phyloP scores from a whole-genome alignment of 2,113 vertebrate species.

The Grammomys surdaster region DNA sequence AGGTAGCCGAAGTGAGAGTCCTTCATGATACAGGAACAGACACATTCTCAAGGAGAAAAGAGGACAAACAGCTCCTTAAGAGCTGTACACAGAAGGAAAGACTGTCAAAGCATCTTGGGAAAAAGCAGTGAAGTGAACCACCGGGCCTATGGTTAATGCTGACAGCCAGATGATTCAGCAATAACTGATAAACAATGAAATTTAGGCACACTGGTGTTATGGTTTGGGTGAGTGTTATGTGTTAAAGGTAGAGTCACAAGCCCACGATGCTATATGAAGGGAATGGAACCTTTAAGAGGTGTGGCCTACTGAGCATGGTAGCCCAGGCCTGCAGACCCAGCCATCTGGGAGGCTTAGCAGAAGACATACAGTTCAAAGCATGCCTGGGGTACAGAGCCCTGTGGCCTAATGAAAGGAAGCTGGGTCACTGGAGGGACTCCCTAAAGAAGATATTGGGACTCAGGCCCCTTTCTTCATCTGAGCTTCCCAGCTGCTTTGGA shows the following conservation, averaged over 20 bases:
- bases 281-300: neutral
- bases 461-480: neutral
- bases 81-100: neutral
- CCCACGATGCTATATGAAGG: neutral
- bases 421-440: neutral
- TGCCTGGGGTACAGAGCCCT: neutral
- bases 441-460: neutral
- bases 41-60: neutral
- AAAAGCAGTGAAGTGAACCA: neutral
- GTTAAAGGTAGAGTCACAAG: neutral
- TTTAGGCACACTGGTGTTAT: neutral
- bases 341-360: too few species aligned
- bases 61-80: slow-evolving; percentile 24
- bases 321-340: neutral
- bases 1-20: slow-evolving; percentile 49
- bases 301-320: neutral
- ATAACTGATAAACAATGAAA: slow-evolving; percentile 21
- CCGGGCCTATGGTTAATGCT: neutral
- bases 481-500: neutral
- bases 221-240: neutral
- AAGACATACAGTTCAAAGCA: neutral
- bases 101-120: neutral
- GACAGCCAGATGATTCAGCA: slow-evolving; percentile 15
- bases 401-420: neutral
- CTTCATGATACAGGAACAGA: slow-evolving; percentile 18